A percentile compares a stretch with the other conserved stretches of the same genome.
Conservation (phyloP, 1,140 invertebrate genomes). For the Trichoplusia ni region DNA sequence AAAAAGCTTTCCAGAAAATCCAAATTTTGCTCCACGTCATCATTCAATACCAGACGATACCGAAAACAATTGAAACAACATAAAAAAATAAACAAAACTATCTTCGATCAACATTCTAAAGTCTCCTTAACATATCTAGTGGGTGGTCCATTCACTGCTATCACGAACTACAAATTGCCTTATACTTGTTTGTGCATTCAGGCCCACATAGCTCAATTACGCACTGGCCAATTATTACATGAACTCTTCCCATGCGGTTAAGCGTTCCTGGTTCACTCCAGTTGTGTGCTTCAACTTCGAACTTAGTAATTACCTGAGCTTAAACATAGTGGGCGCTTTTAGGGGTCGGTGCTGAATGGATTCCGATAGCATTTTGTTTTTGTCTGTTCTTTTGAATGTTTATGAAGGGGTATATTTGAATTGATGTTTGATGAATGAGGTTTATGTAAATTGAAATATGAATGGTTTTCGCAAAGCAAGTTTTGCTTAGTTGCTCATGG, state of each 20-base stretch:
- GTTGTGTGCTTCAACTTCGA: conserved; percentile 39
- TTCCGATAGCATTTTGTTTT: not conserved
- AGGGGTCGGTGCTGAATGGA: conserved; percentile 2
- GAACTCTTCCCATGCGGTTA: conserved; percentile 41
- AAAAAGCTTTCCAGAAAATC: too few relatives aligned
- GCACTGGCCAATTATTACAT: conserved; percentile 48
- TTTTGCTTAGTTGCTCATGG: too few relatives aligned
- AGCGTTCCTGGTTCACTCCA: not conserved
- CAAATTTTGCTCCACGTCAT: too few relatives aligned
- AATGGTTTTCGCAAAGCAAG: too few relatives aligned
- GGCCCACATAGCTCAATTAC: conserved; percentile 54
- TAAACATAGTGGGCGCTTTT: conserved; percentile 43
- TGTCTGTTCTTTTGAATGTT: not conserved
- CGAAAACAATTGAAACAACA: not conserved
- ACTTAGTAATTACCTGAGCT: conserved; percentile 49
- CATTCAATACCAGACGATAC: too few relatives aligned
- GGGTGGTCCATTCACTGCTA: conserved; percentile 47
- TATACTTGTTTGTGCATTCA: conserved; percentile 42
- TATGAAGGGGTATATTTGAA: not conserved
- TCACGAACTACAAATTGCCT: conserved; percentile 50
- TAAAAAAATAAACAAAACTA: not conserved
- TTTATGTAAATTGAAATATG: too few relatives aligned
- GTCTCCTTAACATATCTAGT: conserved; percentile 12
- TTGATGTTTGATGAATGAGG: too few relatives aligned
- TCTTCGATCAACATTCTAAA: not conserved